A percentile compares a stretch with the other conserved stretches of the same genome.
These are phyloP conservation scores for Aulostomus chinensis DNA, from an alignment of 2,797 vertebrate species.

Conservation along the genomic window DNA sequence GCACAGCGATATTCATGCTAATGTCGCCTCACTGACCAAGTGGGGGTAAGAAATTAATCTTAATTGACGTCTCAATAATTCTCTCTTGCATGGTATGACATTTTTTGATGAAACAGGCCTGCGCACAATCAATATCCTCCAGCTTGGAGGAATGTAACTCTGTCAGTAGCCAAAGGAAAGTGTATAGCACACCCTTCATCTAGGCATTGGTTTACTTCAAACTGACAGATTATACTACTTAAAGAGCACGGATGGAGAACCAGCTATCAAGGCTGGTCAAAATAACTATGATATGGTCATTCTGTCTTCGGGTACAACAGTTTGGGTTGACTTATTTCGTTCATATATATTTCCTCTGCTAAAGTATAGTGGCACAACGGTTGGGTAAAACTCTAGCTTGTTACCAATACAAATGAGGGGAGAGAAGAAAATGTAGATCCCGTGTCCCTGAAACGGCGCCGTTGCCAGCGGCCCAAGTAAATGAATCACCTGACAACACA, in stretches of 20 bases:
- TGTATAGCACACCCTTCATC: constrained; percentile 37
- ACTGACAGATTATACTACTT: constrained; percentile 36
- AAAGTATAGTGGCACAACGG: constrained; percentile 14
- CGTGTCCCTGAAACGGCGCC: constrained; percentile 24
- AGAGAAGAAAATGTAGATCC: constrained; percentile 3
- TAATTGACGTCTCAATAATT: constrained; percentile 70
- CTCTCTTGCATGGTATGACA: constrained; percentile 41
- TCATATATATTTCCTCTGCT: constrained; percentile 4
- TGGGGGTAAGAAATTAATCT: constrained; percentile 58
- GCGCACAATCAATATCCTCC: constrained; percentile 52
- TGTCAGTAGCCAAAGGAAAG: constrained; percentile 50
- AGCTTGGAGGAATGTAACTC: constrained; percentile 52
- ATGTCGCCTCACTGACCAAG: constrained; percentile 36
- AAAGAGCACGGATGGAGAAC: constrained; percentile 15
- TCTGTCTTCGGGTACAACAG: constrained; percentile 12
- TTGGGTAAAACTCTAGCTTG: constrained; percentile 2
- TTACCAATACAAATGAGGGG: constrained; percentile 21
- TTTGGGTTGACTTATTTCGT: constrained; percentile 8
- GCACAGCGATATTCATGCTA: constrained; percentile 57
- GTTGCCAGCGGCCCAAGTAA: constrained; percentile 12
- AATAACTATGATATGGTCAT: constrained; percentile 13
- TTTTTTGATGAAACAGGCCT: constrained; percentile 60
- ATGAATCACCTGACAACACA: constrained; percentile 13
- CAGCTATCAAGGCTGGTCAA: constrained; percentile 41
- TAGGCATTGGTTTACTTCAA: constrained; percentile 44